Evolutionary conservation across 2,888 invertebrate genomes (phyloP), one percentile per base, ranked within the genome.

Genomic region (Pandemis heparana): DNA sequence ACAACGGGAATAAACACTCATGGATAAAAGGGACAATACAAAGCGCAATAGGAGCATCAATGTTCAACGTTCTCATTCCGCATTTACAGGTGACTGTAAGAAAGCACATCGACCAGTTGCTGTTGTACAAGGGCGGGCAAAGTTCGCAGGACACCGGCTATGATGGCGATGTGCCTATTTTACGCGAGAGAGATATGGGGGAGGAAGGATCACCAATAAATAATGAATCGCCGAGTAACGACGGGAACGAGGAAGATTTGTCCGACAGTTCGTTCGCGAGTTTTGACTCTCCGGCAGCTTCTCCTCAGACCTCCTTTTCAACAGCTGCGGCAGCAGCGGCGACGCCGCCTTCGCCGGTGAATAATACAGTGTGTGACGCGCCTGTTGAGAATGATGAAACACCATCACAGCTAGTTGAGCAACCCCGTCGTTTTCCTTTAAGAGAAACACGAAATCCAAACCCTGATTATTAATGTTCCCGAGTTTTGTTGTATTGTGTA

Each of bases 61-160:
- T 64, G 64, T 64, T 48, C 12, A 32, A 64, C 48, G 64, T 64
- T n/a, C 48, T 32, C 48, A 65, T 65, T 39, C 48, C 65, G 10
- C 51, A 48, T 16, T 32, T 65, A 32, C 51, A 65, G 38, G 65
- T 51, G n/a, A 65, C 65, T n/a, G n/a, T 51, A 7, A 65, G 38
- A 9, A 65, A 65, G n/a, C 65, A 65, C 38, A 51, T 65, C 9
- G 65, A 65, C 14, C 65, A 65, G 51, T 38, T 65, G 14, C 14
- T 65, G 8, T 4, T 65, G 65, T 65, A 65, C 51, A 46, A 51
- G 32, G 65, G 65, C 59, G 23, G 32, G 3, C 59, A 38, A 38
- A 5, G 23, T 10, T 10, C 14, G 12, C 59, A 59, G 14, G 14
- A 59, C 23, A 4, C 32, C 14, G 18, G 38, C 14, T 59, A 32